A percentile compares a stretch with the other conserved stretches of the same genome.
These are phyloP conservation scores for Uropetala carovei DNA, from an alignment of 2,888 invertebrate species.

Conservation along the genomic window DNA sequence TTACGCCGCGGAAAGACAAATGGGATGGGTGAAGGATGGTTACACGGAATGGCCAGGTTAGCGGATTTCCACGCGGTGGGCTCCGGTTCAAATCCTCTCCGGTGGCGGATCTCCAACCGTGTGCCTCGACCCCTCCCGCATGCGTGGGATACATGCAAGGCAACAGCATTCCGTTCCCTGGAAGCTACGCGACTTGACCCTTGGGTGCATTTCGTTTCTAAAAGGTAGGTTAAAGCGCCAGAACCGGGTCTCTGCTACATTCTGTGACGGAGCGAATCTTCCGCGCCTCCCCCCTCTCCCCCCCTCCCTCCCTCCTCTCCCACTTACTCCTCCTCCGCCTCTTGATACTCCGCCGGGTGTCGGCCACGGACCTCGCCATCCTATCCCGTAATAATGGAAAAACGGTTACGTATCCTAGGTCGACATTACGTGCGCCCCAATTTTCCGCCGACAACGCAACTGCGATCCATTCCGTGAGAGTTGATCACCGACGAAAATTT, in stretches of 20 bases:
- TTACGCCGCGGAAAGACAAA: neutral
- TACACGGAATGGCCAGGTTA: neutral
- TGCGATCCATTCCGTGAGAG: too few relatives aligned
- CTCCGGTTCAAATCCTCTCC: neutral
- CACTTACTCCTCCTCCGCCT: neutral
- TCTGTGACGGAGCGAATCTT: neutral
- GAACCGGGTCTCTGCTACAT: neutral
- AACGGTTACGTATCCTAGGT: slow-evolving; percentile 25
- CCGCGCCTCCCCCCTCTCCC: neutral
- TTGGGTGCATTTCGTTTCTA: neutral
- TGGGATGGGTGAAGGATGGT: neutral
- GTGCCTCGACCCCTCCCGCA: neutral
- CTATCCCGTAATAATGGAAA: slow-evolving; percentile 53
- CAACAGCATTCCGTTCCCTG: neutral
- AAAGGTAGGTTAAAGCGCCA: neutral
- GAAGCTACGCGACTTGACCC: neutral
- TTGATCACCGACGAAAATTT: too few relatives aligned
- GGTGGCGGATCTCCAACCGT: neutral
- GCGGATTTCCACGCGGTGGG: slow-evolving; percentile 8
- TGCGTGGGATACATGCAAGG: neutral
- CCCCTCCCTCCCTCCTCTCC: neutral
- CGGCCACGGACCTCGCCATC: neutral
- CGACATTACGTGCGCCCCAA: neutral
- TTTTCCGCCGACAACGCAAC: neutral
- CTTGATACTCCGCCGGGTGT: neutral